Conservation (phyloP, 2,888 invertebrate genomes). For the Agrochola litura region DNA sequence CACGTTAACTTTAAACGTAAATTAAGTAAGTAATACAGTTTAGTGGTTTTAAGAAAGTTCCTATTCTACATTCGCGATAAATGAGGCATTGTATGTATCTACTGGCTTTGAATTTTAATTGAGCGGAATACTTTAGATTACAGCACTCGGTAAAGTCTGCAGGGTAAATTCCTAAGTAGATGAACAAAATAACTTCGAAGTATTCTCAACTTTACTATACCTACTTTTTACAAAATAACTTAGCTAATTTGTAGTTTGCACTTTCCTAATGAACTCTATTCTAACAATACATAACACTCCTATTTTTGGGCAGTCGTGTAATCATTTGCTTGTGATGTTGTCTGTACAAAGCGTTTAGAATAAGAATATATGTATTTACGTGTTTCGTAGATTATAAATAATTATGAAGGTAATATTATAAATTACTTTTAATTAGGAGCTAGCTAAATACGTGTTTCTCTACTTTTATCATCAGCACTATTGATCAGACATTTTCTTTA, state of each 20-base stretch:
- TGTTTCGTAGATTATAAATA: too few species aligned
- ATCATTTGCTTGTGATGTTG: background rate
- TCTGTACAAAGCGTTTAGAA: background rate
- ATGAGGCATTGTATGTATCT: constrained; percentile 22
- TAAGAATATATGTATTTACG: too few species aligned
- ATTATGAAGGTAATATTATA: background rate
- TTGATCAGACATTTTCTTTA: background rate
- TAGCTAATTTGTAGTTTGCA: background rate
- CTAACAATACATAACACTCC: background rate
- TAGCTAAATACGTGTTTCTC: background rate
- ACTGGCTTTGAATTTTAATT: constrained; percentile 26
- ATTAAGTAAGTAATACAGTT: background rate
- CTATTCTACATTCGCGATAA: background rate
- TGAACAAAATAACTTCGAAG: background rate
- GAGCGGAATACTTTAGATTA: background rate
- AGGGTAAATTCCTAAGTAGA: background rate
- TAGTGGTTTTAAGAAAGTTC: background rate
- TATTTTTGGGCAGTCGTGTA: background rate
- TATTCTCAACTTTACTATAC: background rate
- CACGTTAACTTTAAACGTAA: constrained; percentile 13
- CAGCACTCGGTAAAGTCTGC: background rate
- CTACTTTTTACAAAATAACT: background rate
- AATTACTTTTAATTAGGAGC: background rate
- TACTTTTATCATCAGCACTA: background rate
- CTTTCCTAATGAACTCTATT: background rate